Percentiles rank a stretch among this genome's conserved stretches.
Conservation (phyloP, 2,888 invertebrate species). For the Laspeyria flexula region DNA sequence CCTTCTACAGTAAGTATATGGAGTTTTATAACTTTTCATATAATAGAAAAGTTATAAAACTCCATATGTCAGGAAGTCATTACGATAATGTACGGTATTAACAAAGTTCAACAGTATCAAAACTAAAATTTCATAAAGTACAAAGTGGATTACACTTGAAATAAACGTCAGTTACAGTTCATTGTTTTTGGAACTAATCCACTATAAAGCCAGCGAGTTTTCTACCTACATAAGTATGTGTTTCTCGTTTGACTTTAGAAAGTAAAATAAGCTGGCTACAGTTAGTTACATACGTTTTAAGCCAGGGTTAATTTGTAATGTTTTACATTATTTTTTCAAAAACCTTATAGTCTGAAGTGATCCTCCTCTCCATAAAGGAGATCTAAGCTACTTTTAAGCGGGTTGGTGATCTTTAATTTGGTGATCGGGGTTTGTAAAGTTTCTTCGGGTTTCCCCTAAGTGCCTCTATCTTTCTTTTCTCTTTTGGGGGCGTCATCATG, state of each 20-base stretch:
- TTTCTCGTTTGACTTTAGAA: slow-evolving; percentile 23
- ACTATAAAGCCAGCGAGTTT: slow-evolving; percentile 14
- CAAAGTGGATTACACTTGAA: slow-evolving; percentile 49
- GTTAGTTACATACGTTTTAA: neutral
- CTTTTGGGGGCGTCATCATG: too few relatives aligned
- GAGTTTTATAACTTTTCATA: too few relatives aligned
- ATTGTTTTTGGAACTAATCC: slow-evolving; percentile 39
- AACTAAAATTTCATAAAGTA: slow-evolving; percentile 40
- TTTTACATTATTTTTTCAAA: too few relatives aligned
- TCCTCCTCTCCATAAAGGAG: too few relatives aligned
- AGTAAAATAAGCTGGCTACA: slow-evolving; percentile 15
- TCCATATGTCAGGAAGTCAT: slow-evolving; percentile 2
- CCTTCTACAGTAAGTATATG: too few relatives aligned
- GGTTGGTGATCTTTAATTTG: too few relatives aligned
- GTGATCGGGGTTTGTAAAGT: too few relatives aligned
- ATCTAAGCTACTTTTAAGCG: too few relatives aligned
- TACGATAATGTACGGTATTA: slow-evolving; percentile 16
- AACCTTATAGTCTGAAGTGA: too few relatives aligned
- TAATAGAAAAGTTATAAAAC: neutral
- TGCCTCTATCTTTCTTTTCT: too few relatives aligned
- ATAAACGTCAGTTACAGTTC: slow-evolving; percentile 41
- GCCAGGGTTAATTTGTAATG: neutral
- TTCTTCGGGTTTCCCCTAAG: too few relatives aligned
- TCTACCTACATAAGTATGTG: slow-evolving; percentile 13
- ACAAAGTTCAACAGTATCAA: slow-evolving; percentile 39